Evolutionary conservation across 2,888 invertebrate genomes (phyloP), one percentile per base, ranked within the genome.

Genomic region (Parnassius orleans): DNA sequence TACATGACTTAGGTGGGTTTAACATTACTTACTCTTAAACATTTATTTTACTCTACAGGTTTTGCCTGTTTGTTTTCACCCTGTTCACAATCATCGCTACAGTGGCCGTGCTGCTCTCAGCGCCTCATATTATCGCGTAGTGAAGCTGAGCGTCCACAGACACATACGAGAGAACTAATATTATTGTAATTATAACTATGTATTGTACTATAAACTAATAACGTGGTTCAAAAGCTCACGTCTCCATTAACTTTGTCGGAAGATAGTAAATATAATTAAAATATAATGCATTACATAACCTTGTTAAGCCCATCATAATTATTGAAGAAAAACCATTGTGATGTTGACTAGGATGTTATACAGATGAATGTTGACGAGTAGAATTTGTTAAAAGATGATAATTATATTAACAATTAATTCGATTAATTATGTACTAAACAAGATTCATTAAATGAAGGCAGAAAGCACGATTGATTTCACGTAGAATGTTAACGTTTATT

Each of bases 61-160:
- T 98, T 92, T 98, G 98, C 92, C 94, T 99, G 91, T 96, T 97
- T 92, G 95, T 98, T 84, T 99, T 98, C 93, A 97, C 84, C 97
- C 1, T 19, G 19, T 19, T 19, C 19, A 19, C 19, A 19, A 19
- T 19, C 19, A 19, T 19, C 19, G 19, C 98, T 76, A 98, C 98
- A 76, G 96, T 97, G 78, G 96, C 97, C 73, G 98, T 98, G 84
- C 93, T 98, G 78, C 93, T 96, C 75, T 97, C 97, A 73, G 98
- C 98, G 79, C 98, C 98, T 72, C 98, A 98, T 92, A 97, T 98
- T 87, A 97, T 98, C 89, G 98, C 98, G 89, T 97, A 97, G 94
- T 97, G 94, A 88, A 73, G 66, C 63, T 63, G 59, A 58, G 58
- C 62, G 67, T 69, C 15, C 53, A 24, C 52, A 10, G 14, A 68